Conservation (phyloP, 2,797 vertebrate genomes). For the Amphiprion clarkii region DNA sequence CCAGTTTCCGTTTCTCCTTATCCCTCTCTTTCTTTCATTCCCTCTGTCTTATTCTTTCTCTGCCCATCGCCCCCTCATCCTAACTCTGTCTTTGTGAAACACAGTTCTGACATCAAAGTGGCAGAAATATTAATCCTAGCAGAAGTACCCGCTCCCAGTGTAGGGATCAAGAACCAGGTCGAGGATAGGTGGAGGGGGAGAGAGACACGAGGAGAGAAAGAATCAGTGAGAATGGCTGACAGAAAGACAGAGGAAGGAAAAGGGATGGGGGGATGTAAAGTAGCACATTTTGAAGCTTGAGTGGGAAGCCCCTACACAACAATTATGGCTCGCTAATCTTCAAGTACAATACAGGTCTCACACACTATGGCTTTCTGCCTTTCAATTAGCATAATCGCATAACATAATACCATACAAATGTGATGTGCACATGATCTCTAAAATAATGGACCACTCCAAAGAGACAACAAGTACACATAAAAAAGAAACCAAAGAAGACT, state of each 20-base stretch:
- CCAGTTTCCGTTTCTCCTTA: constrained; percentile 76
- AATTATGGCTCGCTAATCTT: constrained; percentile 74
- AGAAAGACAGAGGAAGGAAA: constrained; percentile 49
- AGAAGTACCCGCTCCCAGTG: constrained; percentile 82
- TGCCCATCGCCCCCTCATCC: constrained; percentile 74
- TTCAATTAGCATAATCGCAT: constrained; percentile 67
- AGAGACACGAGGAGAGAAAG: neutral
- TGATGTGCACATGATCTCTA: constrained; percentile 42
- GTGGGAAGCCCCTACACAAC: constrained; percentile 69
- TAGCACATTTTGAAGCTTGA: constrained; percentile 60
- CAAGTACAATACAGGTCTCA: constrained; percentile 68
- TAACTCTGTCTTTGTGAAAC: constrained; percentile 81
- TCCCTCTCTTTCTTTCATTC: constrained; percentile 72
- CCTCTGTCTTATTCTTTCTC: constrained; percentile 70
- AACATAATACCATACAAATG: constrained; percentile 48
- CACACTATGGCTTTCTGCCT: constrained; percentile 57
- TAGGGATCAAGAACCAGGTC: constrained; percentile 86
- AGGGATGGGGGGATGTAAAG: constrained; percentile 57
- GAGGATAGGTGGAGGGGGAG: constrained; percentile 53
- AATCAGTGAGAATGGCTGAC: constrained; percentile 7
- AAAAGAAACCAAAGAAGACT: neutral
- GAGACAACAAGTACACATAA: constrained; percentile 4
- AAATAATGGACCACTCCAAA: constrained; percentile 37
- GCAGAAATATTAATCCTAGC: constrained; percentile 86
- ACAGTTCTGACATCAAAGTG: constrained; percentile 87